phyloP scores from a whole-genome alignment of 2,113 vertebrate species.

The Actenoides hombroni region DNA sequence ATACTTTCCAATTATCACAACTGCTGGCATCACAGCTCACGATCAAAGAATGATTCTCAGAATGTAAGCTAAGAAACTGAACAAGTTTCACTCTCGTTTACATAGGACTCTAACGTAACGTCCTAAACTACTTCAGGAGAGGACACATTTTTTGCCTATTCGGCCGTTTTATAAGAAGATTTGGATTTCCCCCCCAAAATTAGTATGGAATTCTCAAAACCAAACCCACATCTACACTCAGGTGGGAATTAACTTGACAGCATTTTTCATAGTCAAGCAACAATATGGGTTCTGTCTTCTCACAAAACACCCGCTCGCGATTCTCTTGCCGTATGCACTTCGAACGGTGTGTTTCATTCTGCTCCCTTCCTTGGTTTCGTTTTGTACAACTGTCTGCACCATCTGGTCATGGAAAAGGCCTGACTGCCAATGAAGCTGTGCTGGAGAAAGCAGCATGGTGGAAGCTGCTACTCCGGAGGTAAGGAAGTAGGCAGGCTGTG shows the following conservation, averaged over 20 bases:
- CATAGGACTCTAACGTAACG: constrained; percentile 2
- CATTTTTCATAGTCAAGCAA: background rate
- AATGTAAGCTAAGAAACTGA: constrained; percentile 13
- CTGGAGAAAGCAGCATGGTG: background rate
- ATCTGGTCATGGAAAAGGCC: background rate
- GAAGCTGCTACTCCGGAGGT: background rate
- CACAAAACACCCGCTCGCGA: background rate
- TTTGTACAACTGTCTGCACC: background rate
- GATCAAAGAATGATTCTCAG: constrained; percentile 46
- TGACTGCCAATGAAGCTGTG: background rate
- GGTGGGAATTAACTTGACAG: background rate
- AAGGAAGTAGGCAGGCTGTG: background rate
- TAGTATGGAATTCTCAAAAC: constrained; percentile 4
- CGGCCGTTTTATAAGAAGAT: background rate
- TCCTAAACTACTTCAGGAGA: background rate
- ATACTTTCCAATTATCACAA: constrained; percentile 1
- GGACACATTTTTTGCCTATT: background rate
- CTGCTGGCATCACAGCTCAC: background rate
- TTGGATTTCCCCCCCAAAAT: background rate
- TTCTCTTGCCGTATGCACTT: background rate
- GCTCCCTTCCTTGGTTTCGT: background rate
- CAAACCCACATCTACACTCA: background rate
- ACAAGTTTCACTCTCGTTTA: constrained; percentile 52
- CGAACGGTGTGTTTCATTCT: background rate
- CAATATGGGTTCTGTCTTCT: background rate